Evolutionary conservation across 1,140 invertebrate species (phyloP).

Genomic region (Drosophila sulfurigaster): DNA sequence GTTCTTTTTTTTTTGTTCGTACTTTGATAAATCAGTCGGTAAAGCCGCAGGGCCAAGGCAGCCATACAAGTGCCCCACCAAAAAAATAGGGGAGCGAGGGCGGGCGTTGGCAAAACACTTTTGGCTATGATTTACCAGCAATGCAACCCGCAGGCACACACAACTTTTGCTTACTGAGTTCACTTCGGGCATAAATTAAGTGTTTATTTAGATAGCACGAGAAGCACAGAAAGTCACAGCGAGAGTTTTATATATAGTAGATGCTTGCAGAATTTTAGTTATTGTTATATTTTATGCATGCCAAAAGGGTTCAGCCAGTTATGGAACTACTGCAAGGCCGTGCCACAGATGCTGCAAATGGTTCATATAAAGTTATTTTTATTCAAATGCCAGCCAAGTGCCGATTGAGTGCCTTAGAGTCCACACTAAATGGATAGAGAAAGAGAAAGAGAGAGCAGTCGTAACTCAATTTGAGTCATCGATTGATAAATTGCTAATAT

Average conservation of each 20-base stretch:
- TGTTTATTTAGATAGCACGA: conserved; percentile 46
- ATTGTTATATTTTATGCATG: conserved; percentile 45
- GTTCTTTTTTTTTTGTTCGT: conserved; percentile 42
- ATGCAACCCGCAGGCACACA: conserved; percentile 41
- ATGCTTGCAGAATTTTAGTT: conserved; percentile 24
- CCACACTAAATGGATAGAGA: conserved; percentile 20
- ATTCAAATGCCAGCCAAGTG: conserved; percentile 29
- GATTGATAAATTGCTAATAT: conserved; percentile 33
- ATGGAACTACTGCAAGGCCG: not conserved
- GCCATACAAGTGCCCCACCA: conserved; percentile 35
- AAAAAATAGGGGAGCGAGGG: conserved; percentile 14
- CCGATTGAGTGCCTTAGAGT: conserved; percentile 11
- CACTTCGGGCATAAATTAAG: conserved; percentile 48
- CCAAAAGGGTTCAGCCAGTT: conserved; percentile 21
- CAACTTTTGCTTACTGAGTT: conserved; percentile 38
- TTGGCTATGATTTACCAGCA: conserved; percentile 54
- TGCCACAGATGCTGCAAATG: conserved; percentile 27
- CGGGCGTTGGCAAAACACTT: conserved; percentile 34
- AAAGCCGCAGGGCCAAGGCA: conserved; percentile 27
- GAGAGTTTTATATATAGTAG: not conserved
- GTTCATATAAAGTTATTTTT: conserved; percentile 29
- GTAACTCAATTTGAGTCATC: conserved; percentile 34
- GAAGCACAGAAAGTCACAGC: not conserved
- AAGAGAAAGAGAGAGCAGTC: not conserved
- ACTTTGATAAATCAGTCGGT: conserved; percentile 48